These are phyloP conservation scores for Listronotus bonariensis DNA, from an alignment of 1,140 invertebrate species.

Conservation along the genomic window DNA sequence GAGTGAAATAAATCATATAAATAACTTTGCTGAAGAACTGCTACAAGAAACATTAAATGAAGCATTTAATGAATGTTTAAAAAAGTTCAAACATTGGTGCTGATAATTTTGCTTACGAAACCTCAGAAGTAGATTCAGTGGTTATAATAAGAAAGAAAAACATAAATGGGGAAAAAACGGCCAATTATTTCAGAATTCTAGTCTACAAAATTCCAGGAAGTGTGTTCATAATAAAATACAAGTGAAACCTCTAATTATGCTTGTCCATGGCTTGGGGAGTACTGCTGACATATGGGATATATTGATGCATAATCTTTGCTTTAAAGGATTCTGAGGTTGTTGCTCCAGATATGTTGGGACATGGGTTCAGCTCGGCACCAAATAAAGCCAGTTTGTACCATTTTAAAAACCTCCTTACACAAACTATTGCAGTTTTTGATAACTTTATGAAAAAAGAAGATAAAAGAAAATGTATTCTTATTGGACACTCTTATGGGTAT, in stretches of 20 bases:
- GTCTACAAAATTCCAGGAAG: slow-evolving; percentile 18
- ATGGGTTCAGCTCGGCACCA: slow-evolving; percentile 72
- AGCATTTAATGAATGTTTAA: slow-evolving; percentile 49
- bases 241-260: slow-evolving; percentile 66
- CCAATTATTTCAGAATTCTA: slow-evolving; percentile 16
- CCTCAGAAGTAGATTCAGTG: slow-evolving; percentile 39
- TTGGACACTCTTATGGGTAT: slow-evolving; percentile 70
- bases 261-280: slow-evolving; percentile 75
- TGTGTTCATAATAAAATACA: slow-evolving; percentile 36
- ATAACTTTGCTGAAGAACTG: slow-evolving; percentile 51
- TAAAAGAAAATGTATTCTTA: slow-evolving; percentile 54
- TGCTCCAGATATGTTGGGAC: slow-evolving; percentile 73
- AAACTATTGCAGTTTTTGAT: slow-evolving; percentile 68
- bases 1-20: slow-evolving; percentile 43
- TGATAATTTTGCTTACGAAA: slow-evolving; percentile 47
- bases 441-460: slow-evolving; percentile 57
- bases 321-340: slow-evolving; percentile 69
- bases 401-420: slow-evolving; percentile 67
- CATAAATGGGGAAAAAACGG: slow-evolving; percentile 7
- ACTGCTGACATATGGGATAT: slow-evolving; percentile 70
- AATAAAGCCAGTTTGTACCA: slow-evolving; percentile 63
- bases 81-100: slow-evolving; percentile 29
- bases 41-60: slow-evolving; percentile 51
- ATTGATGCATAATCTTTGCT: slow-evolving; percentile 67
- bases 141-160: slow-evolving; percentile 34